Conservation (phyloP, 1,140 invertebrate species). For the Eumaeus atala region DNA sequence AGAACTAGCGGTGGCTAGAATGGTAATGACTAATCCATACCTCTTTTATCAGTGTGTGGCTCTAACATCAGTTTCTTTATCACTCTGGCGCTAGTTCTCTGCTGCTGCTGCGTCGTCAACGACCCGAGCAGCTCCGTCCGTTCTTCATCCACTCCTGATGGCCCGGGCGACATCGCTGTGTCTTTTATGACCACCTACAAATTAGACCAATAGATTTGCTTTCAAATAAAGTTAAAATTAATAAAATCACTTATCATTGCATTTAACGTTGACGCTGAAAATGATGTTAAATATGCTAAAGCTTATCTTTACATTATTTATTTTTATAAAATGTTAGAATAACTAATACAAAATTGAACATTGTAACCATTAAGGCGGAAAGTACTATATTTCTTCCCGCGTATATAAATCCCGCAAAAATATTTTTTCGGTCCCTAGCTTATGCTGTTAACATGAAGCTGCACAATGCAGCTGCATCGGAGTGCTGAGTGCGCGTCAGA, state of each 20-base stretch:
- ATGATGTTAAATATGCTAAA: neutral
- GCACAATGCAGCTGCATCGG: too few species aligned
- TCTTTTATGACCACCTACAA: constrained; percentile 34
- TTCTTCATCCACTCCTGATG: constrained; percentile 28
- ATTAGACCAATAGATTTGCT: neutral
- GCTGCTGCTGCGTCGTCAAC: constrained; percentile 76
- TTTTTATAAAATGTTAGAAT: too few species aligned
- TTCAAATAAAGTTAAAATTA: too few species aligned
- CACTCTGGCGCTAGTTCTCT: constrained; percentile 79
- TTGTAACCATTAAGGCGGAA: too few species aligned
- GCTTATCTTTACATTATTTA: too few species aligned
- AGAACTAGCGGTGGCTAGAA: too few species aligned
- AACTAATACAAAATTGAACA: too few species aligned
- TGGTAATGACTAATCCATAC: constrained; percentile 3
- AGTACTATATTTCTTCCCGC: too few species aligned
- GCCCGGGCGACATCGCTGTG: constrained; percentile 37
- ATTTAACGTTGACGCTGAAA: neutral
- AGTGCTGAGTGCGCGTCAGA: too few species aligned
- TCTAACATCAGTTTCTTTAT: constrained; percentile 78
- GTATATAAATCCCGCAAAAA: too few species aligned
- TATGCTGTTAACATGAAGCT: too few species aligned
- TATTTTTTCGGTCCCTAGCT: too few species aligned
- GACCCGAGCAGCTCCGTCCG: constrained; percentile 75
- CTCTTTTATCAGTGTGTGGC: constrained; percentile 43
- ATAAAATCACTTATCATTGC: neutral